Base-by-base conservation (phyloP, 2,113 vertebrate genomes). In the Mastomys coucha region DNA sequence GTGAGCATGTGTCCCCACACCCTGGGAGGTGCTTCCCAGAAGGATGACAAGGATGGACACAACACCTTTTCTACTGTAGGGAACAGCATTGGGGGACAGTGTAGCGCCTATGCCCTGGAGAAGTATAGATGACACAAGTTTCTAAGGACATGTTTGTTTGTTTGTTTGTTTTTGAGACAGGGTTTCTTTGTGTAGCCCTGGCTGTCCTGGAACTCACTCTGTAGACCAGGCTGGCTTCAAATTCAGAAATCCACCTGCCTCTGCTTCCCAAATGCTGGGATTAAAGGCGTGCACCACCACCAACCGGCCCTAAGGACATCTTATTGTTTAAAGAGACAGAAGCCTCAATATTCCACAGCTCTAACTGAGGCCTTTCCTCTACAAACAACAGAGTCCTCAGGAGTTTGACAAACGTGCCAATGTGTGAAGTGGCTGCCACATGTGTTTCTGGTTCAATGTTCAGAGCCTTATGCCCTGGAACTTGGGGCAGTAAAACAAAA, bases 11-110 rank as follows among this genome's bases (percentile, higher is more conserved):
- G 8, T 31, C 28, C 4, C 63, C 4, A 6, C 1, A 12, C 12
- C 33, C 75, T 2, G 36, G 26, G 36, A 69, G 42, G 42, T 42
- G 13, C 7, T 5, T 87, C 31, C 82, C 16, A 85, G 65, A 56
- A 63, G 1, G 42, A 85, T 12, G 26, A 2, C 10, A 17, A 28
- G 16, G 19, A 22, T 0, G 31, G 19, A 13, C 5, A 3, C 3
- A 2, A 36, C 14, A n/a, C 24, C 11, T 0, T 28, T 53, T 10
- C 67, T 36, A 26, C 72, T 39, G 13, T 19, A 33, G n/a, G 49
- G 51, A 17, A 2, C 5, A 58, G 51, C 5, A 39, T 49, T 31
- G 3, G 49, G 36, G 58, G 51, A n/a, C 51, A 51, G 19, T 7
- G 17, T n/a, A 65, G 73, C 31, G 19, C 39, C 11, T 0, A 14